Evolutionary conservation across 2,113 vertebrate genomes (phyloP), one percentile per base, ranked within the genome.

Genomic region (Sardina pilchardus): DNA sequence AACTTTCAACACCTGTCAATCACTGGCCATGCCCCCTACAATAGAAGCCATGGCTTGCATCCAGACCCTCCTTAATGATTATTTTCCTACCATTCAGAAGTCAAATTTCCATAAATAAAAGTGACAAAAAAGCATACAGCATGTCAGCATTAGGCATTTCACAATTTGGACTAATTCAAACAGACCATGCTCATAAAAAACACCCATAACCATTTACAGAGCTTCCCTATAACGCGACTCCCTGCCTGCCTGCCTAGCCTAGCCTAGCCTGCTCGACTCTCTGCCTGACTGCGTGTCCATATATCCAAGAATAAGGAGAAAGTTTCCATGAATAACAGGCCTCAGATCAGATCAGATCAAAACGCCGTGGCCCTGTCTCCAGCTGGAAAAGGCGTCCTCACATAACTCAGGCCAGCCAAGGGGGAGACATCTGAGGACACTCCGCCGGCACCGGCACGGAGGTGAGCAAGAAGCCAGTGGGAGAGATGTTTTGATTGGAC

Each of bases 161-260:
- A 17, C 71, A 12, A 78, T 6, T 16, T 12, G 34, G 30, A 2
- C 30, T 78, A 19, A 78, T 78, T 78, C 16, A 78, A 78, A 78
- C 71, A 78, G 71, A 16, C 34, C 6, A 17, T 5, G 30, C 71
- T 36, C 12, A 78, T 3, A 78, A 78, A 78, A 78, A 6, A 36
- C 71, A 36, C 12, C 39, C 71, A 75, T 34, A 75, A 30, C 67
- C 67, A 14, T 16, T 34, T 14, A 30, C 26, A 75, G 67, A 75
- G 67, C 16, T 75, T 75, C 14, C 67, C 26, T 75, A 75, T 75
- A 75, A 34, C 26, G 12, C 71, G 30, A 78, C 71, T 9, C 14
- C 71, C 71, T 78, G 71, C 30, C 71, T 78, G 30, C 63, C 59
- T n/a, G 59, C 59, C 59, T 67, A n/a, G n/a, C n/a, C n/a, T n/a